These are phyloP conservation scores for Rambutsinella grinnellia DNA, from an alignment of 2,888 invertebrate species.

Conservation along the genomic window DNA sequence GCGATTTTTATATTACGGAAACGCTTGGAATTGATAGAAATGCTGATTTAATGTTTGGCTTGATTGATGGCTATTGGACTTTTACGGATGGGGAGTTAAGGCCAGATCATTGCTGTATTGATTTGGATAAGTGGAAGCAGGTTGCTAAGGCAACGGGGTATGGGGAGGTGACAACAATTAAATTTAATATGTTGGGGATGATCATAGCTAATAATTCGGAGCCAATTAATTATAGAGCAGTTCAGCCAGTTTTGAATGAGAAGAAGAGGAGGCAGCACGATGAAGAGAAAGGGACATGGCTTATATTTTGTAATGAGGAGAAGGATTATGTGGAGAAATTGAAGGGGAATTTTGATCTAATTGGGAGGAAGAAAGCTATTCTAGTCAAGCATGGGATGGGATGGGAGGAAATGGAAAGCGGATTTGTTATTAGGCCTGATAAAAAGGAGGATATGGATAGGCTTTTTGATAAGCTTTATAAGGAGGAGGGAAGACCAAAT, in stretches of 20 bases:
- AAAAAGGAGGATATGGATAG: slow-evolving; percentile 5
- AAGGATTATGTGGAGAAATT: slow-evolving; percentile 2
- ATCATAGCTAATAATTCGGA: too few species aligned
- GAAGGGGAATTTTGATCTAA: not conserved
- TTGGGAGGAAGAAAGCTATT: slow-evolving; percentile 6
- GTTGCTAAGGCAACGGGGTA: slow-evolving; percentile 9
- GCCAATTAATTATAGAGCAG: too few species aligned
- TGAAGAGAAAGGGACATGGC: not conserved
- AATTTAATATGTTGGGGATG: too few species aligned
- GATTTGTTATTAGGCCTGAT: not conserved
- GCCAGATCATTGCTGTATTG: not conserved
- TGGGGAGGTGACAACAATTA: too few species aligned
- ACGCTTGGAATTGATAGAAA: not conserved
- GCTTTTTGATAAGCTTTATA: slow-evolving; percentile 4
- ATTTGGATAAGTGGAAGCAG: not conserved
- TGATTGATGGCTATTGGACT: slow-evolving; percentile 41
- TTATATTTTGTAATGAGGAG: slow-evolving; percentile 9
- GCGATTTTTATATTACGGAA: slow-evolving; percentile 21
- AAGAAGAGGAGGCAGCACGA: not conserved
- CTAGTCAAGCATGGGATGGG: not conserved
- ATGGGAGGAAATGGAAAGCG: too few species aligned
- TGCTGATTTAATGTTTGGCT: slow-evolving; percentile 31
- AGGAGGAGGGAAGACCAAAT: too few species aligned
- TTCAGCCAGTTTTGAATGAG: too few species aligned
- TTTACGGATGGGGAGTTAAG: slow-evolving; percentile 28